Conservation (phyloP, 2,888 invertebrate species). For the Euzophera pinguis region DNA sequence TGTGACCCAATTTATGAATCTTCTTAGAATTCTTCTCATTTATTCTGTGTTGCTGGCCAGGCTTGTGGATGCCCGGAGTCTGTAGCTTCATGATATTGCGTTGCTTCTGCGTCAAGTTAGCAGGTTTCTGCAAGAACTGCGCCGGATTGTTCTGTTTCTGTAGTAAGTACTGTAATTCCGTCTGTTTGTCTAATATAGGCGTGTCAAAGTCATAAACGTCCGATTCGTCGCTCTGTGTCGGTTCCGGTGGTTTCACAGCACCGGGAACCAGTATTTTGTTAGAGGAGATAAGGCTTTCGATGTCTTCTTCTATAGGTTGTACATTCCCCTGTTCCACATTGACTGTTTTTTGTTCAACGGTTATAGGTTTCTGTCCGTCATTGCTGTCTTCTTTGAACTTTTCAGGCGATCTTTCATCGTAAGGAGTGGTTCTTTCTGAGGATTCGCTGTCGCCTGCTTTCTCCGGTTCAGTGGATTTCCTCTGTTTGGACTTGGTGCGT, state of each 20-base stretch:
- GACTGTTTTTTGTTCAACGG: constrained; percentile 10
- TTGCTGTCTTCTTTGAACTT: constrained; percentile 37
- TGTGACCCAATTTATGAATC: constrained; percentile 68
- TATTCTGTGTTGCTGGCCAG: constrained; percentile 59
- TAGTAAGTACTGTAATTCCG: constrained; percentile 66
- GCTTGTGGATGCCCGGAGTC: constrained; percentile 55
- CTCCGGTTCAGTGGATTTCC: constrained; percentile 60
- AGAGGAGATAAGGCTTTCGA: constrained; percentile 72
- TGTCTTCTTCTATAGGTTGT: constrained; percentile 62
- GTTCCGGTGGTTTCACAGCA: constrained; percentile 44
- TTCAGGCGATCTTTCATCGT: constrained; percentile 54
- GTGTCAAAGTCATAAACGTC: constrained; percentile 56
- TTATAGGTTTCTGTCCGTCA: constrained; percentile 4
- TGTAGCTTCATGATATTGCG: constrained; percentile 60
- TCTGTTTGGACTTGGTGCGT: constrained; percentile 60
- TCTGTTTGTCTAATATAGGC: constrained; percentile 64
- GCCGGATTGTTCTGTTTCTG: constrained; percentile 75
- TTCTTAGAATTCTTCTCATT: constrained; percentile 65
- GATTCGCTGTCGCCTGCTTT: constrained; percentile 54
- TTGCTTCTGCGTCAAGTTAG: constrained; percentile 61
- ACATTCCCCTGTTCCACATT: constrained; percentile 9
- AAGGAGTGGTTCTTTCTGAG: constrained; percentile 46
- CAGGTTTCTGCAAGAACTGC: constrained; percentile 57
- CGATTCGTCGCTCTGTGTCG: constrained; percentile 49
- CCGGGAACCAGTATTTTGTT: constrained; percentile 70